These are phyloP conservation scores for Onthophagus sagittarius DNA, from an alignment of 2,888 invertebrate species.

Conservation along the genomic window DNA sequence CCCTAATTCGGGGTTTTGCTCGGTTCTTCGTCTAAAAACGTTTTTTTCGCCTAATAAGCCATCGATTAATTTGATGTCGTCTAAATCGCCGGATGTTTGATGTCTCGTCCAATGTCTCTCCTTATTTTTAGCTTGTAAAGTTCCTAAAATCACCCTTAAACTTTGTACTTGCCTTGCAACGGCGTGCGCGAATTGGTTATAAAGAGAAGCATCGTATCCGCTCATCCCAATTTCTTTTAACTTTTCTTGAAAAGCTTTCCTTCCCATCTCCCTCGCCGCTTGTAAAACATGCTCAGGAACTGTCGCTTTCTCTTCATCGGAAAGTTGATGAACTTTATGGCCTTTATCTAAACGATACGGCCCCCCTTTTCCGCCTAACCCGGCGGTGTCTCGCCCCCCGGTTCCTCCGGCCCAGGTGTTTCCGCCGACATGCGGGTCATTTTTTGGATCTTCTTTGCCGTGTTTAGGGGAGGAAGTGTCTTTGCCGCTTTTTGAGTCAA, in stretches of 20 bases:
- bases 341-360: slow-evolving; percentile 93
- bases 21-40: slow-evolving; percentile 80
- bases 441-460: slow-evolving; percentile 86
- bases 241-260: slow-evolving; percentile 81
- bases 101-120: slow-evolving; percentile 92
- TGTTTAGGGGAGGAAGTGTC: slow-evolving; percentile 80
- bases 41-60: slow-evolving; percentile 89
- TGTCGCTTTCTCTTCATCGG: slow-evolving; percentile 84
- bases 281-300: slow-evolving; percentile 85
- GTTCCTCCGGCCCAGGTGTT: slow-evolving; percentile 97
- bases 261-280: slow-evolving; percentile 91
- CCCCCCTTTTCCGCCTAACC: slow-evolving; percentile 93
- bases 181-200: slow-evolving; percentile 74
- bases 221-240: slow-evolving; percentile 93
- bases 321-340: slow-evolving; percentile 87
- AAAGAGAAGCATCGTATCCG: slow-evolving; percentile 84
- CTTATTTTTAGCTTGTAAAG: slow-evolving; percentile 89
- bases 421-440: slow-evolving; percentile 92
- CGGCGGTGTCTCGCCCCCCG: slow-evolving; percentile 91
- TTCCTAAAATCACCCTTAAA: slow-evolving; percentile 77
- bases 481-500: slow-evolving; percentile 66
- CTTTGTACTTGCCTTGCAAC: slow-evolving; percentile 81
- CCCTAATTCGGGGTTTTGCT: slow-evolving; percentile 85
- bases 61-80: slow-evolving; percentile 93
- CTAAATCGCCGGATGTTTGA: slow-evolving; percentile 92